Evolutionary conservation across 2,113 vertebrate species (phyloP).

Genomic region (Hydrolagus affinis): DNA sequence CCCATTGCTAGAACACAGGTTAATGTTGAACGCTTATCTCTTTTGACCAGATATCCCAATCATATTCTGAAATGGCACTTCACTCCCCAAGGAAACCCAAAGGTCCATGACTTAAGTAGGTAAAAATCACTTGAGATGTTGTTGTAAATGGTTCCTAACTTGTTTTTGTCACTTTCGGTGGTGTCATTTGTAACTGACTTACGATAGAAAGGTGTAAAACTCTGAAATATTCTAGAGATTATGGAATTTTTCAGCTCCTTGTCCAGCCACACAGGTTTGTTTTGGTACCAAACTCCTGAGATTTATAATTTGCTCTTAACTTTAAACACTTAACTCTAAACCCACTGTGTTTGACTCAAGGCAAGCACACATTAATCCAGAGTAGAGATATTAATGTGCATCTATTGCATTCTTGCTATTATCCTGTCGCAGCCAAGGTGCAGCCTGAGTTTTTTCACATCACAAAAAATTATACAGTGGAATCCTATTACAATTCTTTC

Average conservation of each 20-base stretch:
- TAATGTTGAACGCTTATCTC: constrained; percentile 3
- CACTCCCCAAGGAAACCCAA: background rate
- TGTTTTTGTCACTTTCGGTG: background rate
- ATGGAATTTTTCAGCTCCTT: background rate
- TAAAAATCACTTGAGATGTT: constrained; percentile 9
- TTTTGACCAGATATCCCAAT: background rate
- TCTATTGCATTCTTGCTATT: background rate
- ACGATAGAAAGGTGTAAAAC: background rate
- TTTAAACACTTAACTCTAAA: no score
- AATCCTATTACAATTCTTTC: no score
- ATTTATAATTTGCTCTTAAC: no score
- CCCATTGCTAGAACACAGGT: background rate
- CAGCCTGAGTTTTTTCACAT: background rate
- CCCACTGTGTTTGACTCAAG: background rate
- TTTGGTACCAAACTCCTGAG: background rate
- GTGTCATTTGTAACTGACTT: background rate
- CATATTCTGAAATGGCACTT: background rate
- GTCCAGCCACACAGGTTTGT: background rate
- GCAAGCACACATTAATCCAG: background rate
- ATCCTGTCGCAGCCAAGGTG: background rate
- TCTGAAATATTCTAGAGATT: background rate
- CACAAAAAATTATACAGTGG: background rate
- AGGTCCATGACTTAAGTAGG: background rate
- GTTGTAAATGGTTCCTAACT: background rate
- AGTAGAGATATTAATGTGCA: background rate